phyloP scores from a whole-genome alignment of 35 echinoderm and acorn worm species.

The Heliocidaris tuberculata region DNA sequence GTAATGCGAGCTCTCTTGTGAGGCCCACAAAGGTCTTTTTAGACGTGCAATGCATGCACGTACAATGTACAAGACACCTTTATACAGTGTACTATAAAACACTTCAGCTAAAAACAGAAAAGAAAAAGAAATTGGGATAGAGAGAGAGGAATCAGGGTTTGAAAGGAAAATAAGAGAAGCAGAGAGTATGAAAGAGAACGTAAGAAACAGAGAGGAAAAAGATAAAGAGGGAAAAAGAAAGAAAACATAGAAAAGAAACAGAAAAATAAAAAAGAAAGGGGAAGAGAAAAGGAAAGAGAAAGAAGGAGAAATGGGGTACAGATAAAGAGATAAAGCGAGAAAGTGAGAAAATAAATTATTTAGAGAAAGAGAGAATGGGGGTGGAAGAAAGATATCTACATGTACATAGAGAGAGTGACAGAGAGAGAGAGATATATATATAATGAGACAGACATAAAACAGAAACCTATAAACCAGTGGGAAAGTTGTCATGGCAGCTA shows the following conservation, averaged over 20 bases:
- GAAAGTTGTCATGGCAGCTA: too few species aligned
- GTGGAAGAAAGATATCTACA: too few species aligned
- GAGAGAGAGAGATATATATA: neutral
- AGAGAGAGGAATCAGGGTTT: too few species aligned
- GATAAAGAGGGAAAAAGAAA: neutral
- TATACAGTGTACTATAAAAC: neutral
- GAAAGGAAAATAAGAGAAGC: too few species aligned
- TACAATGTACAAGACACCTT: neutral
- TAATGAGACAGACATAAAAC: too few species aligned
- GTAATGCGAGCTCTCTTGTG: neutral
- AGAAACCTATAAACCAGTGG: too few species aligned
- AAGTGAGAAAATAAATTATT: neutral
- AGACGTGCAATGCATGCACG: neutral
- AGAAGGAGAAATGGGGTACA: neutral
- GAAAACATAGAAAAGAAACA: neutral
- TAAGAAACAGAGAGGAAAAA: neutral
- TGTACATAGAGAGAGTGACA: too few species aligned
- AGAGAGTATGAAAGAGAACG: neutral
- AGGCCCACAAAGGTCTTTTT: neutral
- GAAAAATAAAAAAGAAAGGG: neutral
- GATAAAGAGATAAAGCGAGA: neutral
- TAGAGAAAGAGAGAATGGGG: neutral
- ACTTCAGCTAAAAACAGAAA: too few species aligned
- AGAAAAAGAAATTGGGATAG: too few species aligned
- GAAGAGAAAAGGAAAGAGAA: neutral